These are phyloP conservation scores for Electrophaes corylata DNA, from an alignment of 2,888 invertebrate species.

Conservation along the genomic window DNA sequence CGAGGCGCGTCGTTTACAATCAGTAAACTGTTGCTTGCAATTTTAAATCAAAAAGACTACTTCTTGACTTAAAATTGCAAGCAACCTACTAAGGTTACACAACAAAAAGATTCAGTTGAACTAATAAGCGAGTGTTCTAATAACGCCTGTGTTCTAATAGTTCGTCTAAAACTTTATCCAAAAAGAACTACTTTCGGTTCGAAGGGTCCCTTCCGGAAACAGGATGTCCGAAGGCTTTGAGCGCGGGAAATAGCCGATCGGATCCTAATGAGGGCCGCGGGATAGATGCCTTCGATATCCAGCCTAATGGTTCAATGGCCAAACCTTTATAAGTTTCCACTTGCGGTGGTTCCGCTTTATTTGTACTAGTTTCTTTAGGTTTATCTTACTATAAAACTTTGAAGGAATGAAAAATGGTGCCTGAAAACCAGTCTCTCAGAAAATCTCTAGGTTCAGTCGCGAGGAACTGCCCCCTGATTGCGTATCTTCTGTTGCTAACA, in stretches of 20 bases:
- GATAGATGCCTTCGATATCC: conserved; percentile 32
- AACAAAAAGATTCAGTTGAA: too few relatives aligned
- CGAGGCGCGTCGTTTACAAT: too few relatives aligned
- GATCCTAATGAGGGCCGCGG: conserved; percentile 61
- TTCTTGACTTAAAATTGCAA: too few relatives aligned
- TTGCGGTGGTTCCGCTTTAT: conserved; percentile 8
- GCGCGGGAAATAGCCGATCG: conserved; percentile 64
- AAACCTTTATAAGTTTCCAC: conserved; percentile 14
- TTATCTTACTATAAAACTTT: neutral
- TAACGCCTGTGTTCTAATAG: conserved; percentile 9
- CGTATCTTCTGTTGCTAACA: too few relatives aligned
- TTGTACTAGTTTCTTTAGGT: conserved; percentile 1
- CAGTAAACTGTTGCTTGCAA: too few relatives aligned
- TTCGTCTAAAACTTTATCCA: conserved; percentile 26
- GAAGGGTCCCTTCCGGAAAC: conserved; percentile 53
- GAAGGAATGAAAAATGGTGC: too few relatives aligned
- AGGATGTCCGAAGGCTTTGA: conserved; percentile 58
- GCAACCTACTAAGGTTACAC: too few relatives aligned
- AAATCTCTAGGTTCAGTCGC: too few relatives aligned
- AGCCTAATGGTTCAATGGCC: conserved; percentile 16
- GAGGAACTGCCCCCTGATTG: too few relatives aligned
- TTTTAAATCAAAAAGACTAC: too few relatives aligned
- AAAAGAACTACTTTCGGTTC: conserved; percentile 57
- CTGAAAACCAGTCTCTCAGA: too few relatives aligned
- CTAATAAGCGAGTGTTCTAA: too few relatives aligned